Evolutionary conservation across 2,888 invertebrate genomes (phyloP), one percentile per base, ranked within the genome.

Genomic region (Matsumyia berberina): DNA sequence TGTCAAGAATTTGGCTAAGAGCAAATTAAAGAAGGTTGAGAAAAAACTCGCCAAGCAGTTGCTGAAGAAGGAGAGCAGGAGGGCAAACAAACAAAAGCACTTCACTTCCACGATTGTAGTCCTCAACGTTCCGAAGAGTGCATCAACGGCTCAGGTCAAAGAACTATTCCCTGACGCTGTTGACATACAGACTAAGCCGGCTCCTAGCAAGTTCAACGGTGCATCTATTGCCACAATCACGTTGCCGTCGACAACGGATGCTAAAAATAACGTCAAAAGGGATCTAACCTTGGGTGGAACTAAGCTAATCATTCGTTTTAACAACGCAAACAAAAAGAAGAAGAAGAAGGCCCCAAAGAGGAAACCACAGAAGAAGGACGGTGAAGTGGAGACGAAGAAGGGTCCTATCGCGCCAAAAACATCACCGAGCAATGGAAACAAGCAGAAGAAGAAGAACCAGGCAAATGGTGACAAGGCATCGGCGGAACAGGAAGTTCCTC

Each of bases 101-200:
- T 90, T 88, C 35, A 90, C 91, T 2, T 88, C 91, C 0, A 89
- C 89, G 0, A 86, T 91, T 8, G 86, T 89, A 15, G 89, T 91
- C 0, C 80, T 86, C 4, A 91, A 91, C 80, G 69, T 91, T n/a
- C 91, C 91, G 9, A 89, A 88, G 15, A 88, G 87, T 1, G 66
- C 88, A 0, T 88, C 91, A 0, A 24, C 86, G 8, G 85, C 87
- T 0, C 88, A 90, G 33, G 78, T 91, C 9, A 89, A 90, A 0
- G 87, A 88, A 42, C 70, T 91, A 8, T 91, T 90, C 60, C 87
- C 88, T 7, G 88, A 89, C 46, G 90, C 90, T 2, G 89, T 91
- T 3, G 91, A 91, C 57, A 88, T 91, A 39, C 90, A 91, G 55
- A 80, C 89, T 2, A 90, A 89, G 37, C 67, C 88, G 0, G 87